Conservation (phyloP, 1,140 invertebrate species). For the Hermetia illucens region DNA sequence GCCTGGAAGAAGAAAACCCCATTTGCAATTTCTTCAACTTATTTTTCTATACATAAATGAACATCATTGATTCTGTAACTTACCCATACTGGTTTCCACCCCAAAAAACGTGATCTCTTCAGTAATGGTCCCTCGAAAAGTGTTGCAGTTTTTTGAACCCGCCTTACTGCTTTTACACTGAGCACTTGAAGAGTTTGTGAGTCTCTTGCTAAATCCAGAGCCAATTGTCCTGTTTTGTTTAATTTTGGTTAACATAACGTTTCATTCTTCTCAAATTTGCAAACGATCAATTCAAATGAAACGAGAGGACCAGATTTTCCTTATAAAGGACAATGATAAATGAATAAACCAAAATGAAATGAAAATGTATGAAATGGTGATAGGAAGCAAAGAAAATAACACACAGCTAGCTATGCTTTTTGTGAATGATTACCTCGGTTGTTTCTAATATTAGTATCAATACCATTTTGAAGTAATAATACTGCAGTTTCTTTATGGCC, state of each 20-base stretch:
- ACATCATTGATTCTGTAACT: slow-evolving; percentile 11
- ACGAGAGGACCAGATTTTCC: too few relatives aligned
- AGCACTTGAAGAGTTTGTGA: slow-evolving; percentile 49
- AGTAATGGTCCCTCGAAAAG: slow-evolving; percentile 50
- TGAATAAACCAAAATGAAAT: background rate
- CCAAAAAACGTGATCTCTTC: slow-evolving; percentile 45
- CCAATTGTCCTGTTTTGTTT: slow-evolving; percentile 44
- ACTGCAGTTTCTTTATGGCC: slow-evolving; percentile 51
- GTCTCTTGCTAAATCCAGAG: slow-evolving; percentile 43
- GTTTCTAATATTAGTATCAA: slow-evolving; percentile 37
- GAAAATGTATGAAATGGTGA: background rate
- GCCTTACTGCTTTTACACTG: slow-evolving; percentile 44
- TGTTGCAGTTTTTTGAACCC: slow-evolving; percentile 39
- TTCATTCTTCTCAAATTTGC: too few relatives aligned
- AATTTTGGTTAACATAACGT: too few relatives aligned
- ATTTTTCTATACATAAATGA: background rate
- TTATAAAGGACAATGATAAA: slow-evolving; percentile 4
- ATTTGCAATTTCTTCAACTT: background rate
- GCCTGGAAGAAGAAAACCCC: too few relatives aligned
- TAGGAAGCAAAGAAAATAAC: background rate
- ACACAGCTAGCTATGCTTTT: too few relatives aligned
- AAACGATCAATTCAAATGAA: too few relatives aligned
- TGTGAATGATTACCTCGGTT: slow-evolving; percentile 27
- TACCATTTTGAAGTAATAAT: slow-evolving; percentile 46
- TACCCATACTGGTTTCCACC: slow-evolving; percentile 48